These are phyloP conservation scores for Elmis aenea DNA, from an alignment of 2,888 invertebrate genomes.

Conservation along the genomic window DNA sequence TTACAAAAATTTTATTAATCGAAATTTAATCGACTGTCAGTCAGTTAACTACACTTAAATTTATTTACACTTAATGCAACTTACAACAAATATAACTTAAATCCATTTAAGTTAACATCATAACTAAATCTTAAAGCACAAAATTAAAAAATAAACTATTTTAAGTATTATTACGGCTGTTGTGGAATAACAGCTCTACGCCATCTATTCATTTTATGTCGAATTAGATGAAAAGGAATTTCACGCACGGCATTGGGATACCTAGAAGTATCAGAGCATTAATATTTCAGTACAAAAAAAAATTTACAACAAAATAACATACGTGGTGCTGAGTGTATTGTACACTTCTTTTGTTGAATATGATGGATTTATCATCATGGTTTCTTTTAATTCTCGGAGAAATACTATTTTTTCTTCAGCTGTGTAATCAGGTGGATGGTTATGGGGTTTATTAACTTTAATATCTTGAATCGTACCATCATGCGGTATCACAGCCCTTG, in stretches of 20 bases:
- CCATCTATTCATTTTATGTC: slow-evolving; percentile 40
- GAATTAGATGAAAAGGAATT: slow-evolving; percentile 36
- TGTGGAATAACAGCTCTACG: slow-evolving; percentile 3
- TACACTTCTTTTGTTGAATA: slow-evolving; percentile 36
- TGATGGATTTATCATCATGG: slow-evolving; percentile 34
- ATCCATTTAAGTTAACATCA: too few species aligned
- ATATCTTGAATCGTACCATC: slow-evolving; percentile 41
- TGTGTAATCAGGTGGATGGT: slow-evolving; percentile 41
- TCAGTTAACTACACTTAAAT: too few species aligned
- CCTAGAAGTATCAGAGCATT: slow-evolving; percentile 27
- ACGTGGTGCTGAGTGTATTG: slow-evolving; percentile 38
- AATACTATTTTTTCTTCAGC: slow-evolving; percentile 44
- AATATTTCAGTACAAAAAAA: not conserved
- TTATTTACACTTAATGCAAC: too few species aligned
- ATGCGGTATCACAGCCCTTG: slow-evolving; percentile 40
- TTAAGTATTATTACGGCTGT: too few species aligned
- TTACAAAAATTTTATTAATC: too few species aligned
- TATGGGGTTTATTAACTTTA: slow-evolving; percentile 40
- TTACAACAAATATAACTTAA: too few species aligned
- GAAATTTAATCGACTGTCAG: too few species aligned
- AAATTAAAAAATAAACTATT: too few species aligned
- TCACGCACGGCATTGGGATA: slow-evolving; percentile 42
- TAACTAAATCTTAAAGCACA: too few species aligned
- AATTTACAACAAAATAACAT: slow-evolving; percentile 18
- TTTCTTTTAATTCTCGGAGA: slow-evolving; percentile 39